Evolutionary conservation across 2,888 invertebrate genomes (phyloP).

Genomic region (Erebia palarica): DNA sequence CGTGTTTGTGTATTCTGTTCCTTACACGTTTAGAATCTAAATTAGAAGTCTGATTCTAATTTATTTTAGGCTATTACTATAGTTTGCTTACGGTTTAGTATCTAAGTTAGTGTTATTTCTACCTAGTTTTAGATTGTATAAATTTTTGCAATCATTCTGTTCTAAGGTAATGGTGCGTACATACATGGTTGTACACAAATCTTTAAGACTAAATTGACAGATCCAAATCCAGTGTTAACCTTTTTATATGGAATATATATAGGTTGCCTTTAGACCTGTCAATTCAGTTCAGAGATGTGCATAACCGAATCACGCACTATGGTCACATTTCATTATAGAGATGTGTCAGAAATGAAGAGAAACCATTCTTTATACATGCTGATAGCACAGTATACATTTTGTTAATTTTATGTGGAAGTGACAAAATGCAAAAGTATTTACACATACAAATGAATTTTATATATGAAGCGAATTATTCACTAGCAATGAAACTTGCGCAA

Average conservation of each 20-base stretch:
- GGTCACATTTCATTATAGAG: slow-evolving; percentile 33
- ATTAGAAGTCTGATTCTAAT: slow-evolving; percentile 82
- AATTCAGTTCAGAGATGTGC: background rate
- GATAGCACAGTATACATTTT: slow-evolving; percentile 11
- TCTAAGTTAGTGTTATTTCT: slow-evolving; percentile 49
- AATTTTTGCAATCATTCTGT: slow-evolving; percentile 40
- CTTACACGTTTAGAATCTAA: slow-evolving; percentile 65
- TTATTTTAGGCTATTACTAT: slow-evolving; percentile 65
- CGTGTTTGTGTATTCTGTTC: slow-evolving; percentile 53
- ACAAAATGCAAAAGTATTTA: slow-evolving; percentile 34
- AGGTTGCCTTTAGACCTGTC: background rate
- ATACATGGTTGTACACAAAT: background rate
- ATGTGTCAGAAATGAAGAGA: slow-evolving; percentile 21
- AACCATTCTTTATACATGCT: slow-evolving; percentile 26
- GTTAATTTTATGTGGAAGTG: slow-evolving; percentile 32
- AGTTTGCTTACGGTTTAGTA: slow-evolving; percentile 59
- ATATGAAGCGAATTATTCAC: slow-evolving; percentile 42
- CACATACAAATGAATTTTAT: slow-evolving; percentile 47
- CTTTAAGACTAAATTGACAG: background rate
- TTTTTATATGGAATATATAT: background rate
- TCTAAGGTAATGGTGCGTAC: slow-evolving; percentile 13
- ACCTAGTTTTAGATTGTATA: slow-evolving; percentile 46
- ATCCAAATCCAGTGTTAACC: background rate
- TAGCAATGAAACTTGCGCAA: too few relatives aligned
- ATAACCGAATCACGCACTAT: background rate